These are phyloP conservation scores for Mesembrinibis cayennensis DNA, from an alignment of 2,113 vertebrate species.

Conservation along the genomic window DNA sequence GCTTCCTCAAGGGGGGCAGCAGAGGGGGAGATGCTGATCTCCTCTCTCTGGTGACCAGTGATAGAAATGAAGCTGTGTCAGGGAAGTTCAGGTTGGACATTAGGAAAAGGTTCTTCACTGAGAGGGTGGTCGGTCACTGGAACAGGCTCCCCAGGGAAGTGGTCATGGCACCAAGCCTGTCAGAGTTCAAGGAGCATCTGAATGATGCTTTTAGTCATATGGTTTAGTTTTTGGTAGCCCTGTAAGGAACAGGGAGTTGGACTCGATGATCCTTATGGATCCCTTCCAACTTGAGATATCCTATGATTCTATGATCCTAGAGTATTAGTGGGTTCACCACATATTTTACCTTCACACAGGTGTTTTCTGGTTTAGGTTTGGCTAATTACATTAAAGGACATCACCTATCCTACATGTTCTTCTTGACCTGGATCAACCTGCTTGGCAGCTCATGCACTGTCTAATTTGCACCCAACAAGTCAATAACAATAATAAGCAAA, in stretches of 20 bases:
- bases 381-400: background rate
- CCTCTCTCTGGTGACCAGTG: background rate
- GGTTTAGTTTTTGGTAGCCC: background rate
- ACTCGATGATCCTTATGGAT: background rate
- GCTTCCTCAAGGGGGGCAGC: background rate
- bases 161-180: background rate
- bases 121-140: background rate
- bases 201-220: background rate
- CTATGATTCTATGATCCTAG: background rate
- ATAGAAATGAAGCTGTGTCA: background rate
- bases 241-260: background rate
- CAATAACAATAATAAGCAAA: background rate
- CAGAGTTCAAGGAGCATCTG: background rate
- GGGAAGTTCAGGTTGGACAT: background rate
- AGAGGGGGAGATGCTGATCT: rapidly evolving
- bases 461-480: background rate
- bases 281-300: background rate
- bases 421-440: background rate
- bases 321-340: background rate
- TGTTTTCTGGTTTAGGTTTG: background rate
- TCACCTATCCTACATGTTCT: background rate
- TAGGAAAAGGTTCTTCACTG: background rate
- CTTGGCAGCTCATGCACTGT: background rate
- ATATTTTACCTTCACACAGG: background rate
- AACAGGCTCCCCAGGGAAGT: background rate